These are phyloP conservation scores for Andrena hattorfiana DNA, from an alignment of 2,888 invertebrate species.

Conservation along the genomic window DNA sequence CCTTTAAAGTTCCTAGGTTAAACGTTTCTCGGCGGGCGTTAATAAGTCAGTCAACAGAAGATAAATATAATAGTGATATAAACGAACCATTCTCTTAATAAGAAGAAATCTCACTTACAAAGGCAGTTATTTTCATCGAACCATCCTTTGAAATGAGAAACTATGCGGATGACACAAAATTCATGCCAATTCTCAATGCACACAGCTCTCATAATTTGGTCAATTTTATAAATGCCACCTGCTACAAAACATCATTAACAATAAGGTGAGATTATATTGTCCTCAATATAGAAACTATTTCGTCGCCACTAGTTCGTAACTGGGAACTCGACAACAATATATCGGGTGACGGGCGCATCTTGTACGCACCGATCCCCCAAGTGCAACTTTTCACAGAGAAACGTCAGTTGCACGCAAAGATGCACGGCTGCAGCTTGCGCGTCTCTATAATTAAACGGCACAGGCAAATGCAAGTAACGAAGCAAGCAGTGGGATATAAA, in stretches of 20 bases:
- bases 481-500: constrained; percentile 36
- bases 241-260: background rate
- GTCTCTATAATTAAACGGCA: constrained; percentile 42
- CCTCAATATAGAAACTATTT: background rate
- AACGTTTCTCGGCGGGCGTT: too few species aligned
- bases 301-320: background rate
- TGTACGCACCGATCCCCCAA: constrained; percentile 11
- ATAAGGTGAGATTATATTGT: background rate
- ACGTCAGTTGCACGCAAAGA: constrained; percentile 21
- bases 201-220: background rate
- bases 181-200: background rate
- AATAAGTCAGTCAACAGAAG: too few species aligned
- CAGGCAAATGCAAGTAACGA: constrained; percentile 44
- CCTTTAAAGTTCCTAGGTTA: too few species aligned
- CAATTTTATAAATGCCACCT: background rate
- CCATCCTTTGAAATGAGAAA: background rate
- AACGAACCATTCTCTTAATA: too few species aligned
- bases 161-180: background rate
- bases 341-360: background rate
- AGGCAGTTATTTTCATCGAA: too few species aligned
- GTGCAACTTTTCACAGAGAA: constrained; percentile 35
- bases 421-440: constrained; percentile 12
- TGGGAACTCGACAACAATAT: background rate
- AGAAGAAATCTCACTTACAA: too few species aligned
- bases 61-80: too few species aligned